These are phyloP conservation scores for Pantherophis alleghaniensis DNA, from an alignment of 2,797 vertebrate genomes.

Conservation along the genomic window DNA sequence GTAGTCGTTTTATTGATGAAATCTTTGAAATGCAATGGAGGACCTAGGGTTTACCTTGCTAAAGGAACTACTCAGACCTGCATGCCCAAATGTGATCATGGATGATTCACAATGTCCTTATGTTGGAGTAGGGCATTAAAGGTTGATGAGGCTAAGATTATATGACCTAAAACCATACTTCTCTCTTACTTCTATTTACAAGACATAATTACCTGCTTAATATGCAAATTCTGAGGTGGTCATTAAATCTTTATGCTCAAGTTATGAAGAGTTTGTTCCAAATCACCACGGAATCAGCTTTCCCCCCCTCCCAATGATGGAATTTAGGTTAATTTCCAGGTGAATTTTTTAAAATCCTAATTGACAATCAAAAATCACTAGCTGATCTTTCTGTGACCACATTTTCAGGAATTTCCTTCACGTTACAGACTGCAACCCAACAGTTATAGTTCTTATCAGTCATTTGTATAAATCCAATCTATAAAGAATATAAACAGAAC, in stretches of 20 bases:
- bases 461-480: neutral
- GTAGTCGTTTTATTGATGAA: neutral
- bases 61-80: neutral
- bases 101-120: neutral
- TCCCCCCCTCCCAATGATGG: neutral
- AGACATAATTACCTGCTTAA: neutral
- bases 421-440: neutral
- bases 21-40: neutral
- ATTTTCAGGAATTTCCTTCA: neutral
- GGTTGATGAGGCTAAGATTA: neutral
- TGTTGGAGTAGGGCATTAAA: neutral
- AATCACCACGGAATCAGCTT: neutral
- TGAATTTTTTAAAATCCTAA: neutral
- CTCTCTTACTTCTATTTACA: neutral
- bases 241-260: neutral
- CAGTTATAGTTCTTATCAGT: neutral
- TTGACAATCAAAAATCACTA: neutral
- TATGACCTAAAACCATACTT: neutral
- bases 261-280: neutral
- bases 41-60: neutral
- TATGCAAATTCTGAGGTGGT: neutral
- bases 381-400: neutral
- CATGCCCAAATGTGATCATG: neutral
- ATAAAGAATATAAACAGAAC: neutral
- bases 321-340: neutral